Conservation (phyloP, 2,113 vertebrate species). For the Shinisaurus crocodilurus region DNA sequence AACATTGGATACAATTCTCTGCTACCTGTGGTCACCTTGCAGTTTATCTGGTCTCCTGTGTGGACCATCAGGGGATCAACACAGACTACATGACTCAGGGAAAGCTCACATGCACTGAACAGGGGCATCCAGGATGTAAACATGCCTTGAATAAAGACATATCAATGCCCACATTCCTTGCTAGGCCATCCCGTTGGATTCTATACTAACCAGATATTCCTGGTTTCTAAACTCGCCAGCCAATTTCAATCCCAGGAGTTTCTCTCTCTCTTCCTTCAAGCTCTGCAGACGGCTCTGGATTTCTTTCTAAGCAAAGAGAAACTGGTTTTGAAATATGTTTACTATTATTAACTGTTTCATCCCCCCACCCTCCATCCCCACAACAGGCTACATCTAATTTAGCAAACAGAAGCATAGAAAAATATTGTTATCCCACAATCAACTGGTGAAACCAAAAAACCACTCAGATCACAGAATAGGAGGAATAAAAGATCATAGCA, state of each 20-base stretch:
- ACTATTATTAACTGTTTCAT: neutral
- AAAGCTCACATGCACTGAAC: neutral
- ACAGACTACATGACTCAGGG: neutral
- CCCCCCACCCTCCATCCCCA: neutral
- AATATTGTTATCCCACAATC: neutral
- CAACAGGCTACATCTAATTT: neutral
- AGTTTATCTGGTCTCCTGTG: neutral
- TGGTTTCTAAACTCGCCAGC: constrained; percentile 24
- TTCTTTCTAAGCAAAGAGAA: constrained; percentile 29
- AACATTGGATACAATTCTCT: too few relatives aligned
- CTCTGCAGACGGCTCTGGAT: constrained; percentile 36
- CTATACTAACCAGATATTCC: constrained; percentile 38
- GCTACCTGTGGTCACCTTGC: too few relatives aligned
- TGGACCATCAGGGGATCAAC: neutral
- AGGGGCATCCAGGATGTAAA: neutral
- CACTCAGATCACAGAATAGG: neutral
- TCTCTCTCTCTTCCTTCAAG: constrained; percentile 39
- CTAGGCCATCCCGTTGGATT: neutral
- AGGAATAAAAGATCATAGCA: neutral
- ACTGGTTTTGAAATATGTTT: neutral
- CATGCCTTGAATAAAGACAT: too few relatives aligned
- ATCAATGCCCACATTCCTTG: neutral
- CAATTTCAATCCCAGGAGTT: constrained; percentile 26
- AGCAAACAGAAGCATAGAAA: neutral
- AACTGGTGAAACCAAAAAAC: neutral